phyloP scores from a whole-genome alignment of 2,888 invertebrate species.

The Pseudoips prasinana region DNA sequence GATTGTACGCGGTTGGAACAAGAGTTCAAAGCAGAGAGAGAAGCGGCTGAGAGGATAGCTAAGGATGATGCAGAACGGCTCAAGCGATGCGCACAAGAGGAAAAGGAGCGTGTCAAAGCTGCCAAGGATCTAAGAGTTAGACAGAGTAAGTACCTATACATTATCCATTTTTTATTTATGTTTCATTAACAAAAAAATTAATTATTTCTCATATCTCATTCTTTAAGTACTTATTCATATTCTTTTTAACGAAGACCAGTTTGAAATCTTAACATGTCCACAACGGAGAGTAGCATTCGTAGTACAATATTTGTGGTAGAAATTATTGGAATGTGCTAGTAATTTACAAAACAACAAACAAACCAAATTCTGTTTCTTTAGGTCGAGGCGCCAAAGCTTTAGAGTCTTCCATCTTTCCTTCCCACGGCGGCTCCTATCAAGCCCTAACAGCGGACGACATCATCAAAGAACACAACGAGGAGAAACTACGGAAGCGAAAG shows the following conservation, averaged over 20 bases:
- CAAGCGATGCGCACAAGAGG: conserved; percentile 69
- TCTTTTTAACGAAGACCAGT: background rate
- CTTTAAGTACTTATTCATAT: too few species aligned
- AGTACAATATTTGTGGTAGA: too few species aligned
- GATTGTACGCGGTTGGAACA: conserved; percentile 66
- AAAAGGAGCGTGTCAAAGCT: conserved; percentile 59
- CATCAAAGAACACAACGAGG: background rate
- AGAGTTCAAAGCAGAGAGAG: conserved; percentile 58
- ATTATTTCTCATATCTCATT: too few species aligned
- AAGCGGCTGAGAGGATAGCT: conserved; percentile 38
- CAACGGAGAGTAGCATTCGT: too few species aligned
- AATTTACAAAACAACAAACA: too few species aligned
- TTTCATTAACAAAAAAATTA: too few species aligned
- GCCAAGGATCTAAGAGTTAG: conserved; percentile 36
- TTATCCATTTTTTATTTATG: too few species aligned
- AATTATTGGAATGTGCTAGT: too few species aligned
- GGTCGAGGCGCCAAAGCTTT: conserved; percentile 52
- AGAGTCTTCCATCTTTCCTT: conserved; percentile 36
- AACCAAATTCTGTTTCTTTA: too few species aligned
- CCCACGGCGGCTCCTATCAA: conserved; percentile 15
- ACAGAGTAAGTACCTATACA: conserved; percentile 42
- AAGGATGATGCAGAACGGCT: conserved; percentile 37
- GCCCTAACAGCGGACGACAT: conserved; percentile 42
- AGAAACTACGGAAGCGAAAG: background rate
- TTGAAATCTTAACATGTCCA: too few species aligned